Conservation (phyloP, 2,797 vertebrate species). For the Astyanax mexicanus region DNA sequence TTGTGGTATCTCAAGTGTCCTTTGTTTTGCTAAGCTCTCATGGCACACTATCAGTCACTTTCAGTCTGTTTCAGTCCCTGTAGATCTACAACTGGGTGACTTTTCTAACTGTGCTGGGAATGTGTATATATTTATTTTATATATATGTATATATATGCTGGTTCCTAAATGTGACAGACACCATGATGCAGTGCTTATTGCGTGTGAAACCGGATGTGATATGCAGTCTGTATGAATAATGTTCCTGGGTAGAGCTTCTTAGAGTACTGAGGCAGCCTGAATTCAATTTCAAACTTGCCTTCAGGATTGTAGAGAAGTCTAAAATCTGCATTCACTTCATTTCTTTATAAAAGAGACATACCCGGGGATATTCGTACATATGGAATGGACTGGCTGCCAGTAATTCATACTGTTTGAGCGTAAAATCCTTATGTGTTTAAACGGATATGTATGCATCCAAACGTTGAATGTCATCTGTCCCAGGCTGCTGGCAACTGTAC, state of each 20-base stretch:
- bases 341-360: constrained; percentile 44
- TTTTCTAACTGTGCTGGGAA: constrained; percentile 1
- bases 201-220: constrained; percentile 2
- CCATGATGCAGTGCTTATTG: constrained; percentile 11
- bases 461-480: not conserved
- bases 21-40: not conserved
- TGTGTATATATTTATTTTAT: too few relatives aligned
- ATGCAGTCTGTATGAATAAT: constrained; percentile 1
- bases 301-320: constrained; percentile 20
- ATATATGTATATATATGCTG: not conserved
- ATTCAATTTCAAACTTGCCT: constrained; percentile 12
- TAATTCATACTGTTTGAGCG: not conserved
- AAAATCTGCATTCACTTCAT: constrained; percentile 30
- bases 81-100: not conserved
- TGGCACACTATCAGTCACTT: too few relatives aligned
- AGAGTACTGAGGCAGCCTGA: constrained; percentile 25
- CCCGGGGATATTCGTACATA: constrained; percentile 28
- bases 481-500: not conserved
- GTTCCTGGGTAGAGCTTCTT: not conserved
- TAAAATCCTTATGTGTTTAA: not conserved
- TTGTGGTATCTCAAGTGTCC: not conserved
- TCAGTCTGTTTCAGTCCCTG: not conserved
- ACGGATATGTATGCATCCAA: constrained; percentile 2
- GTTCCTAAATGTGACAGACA: not conserved
- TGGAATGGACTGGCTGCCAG: not conserved